Conservation (phyloP, 2,888 invertebrate species). For the Tiphia femorata region DNA sequence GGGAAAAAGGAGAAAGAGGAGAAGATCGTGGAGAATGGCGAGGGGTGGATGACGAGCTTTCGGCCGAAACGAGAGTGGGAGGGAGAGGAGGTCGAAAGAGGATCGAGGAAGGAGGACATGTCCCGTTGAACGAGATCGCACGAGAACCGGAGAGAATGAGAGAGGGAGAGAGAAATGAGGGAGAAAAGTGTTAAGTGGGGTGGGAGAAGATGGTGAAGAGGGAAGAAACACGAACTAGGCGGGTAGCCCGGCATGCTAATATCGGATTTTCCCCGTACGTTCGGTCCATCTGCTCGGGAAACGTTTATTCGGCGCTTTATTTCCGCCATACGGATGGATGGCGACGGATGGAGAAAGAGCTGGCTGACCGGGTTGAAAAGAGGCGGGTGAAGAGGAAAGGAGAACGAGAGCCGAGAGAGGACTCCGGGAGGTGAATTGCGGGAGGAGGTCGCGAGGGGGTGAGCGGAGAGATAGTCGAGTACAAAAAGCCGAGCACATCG, state of each 20-base stretch:
- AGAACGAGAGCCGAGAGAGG: not conserved
- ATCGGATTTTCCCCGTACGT: conserved; percentile 46
- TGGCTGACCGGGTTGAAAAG: not conserved
- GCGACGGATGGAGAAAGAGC: conserved; percentile 1
- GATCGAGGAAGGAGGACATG: no score
- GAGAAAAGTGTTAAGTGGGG: not conserved
- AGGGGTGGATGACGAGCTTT: no score
- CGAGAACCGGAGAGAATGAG: conserved; percentile 3
- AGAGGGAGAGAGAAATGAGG: not conserved
- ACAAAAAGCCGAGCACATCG: conserved; percentile 14
- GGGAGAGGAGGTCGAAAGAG: no score
- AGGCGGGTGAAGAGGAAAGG: not conserved
- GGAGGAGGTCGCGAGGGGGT: not conserved
- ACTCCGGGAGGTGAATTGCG: not conserved
- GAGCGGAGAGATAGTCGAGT: not conserved
- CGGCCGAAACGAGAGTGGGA: no score
- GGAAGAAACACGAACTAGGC: conserved; percentile 50
- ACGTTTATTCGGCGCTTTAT: conserved; percentile 48
- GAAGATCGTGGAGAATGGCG: not conserved
- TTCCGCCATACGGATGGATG: conserved; percentile 38
- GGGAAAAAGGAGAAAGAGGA: conserved; percentile 15
- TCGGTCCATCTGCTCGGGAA: conserved; percentile 45
- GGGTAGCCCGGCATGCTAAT: conserved; percentile 48
- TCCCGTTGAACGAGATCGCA: not conserved
- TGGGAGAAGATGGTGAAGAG: conserved; percentile 27